Evolutionary conservation across 1,140 invertebrate species (phyloP).

Genomic region (Steinernema feltiae): DNA sequence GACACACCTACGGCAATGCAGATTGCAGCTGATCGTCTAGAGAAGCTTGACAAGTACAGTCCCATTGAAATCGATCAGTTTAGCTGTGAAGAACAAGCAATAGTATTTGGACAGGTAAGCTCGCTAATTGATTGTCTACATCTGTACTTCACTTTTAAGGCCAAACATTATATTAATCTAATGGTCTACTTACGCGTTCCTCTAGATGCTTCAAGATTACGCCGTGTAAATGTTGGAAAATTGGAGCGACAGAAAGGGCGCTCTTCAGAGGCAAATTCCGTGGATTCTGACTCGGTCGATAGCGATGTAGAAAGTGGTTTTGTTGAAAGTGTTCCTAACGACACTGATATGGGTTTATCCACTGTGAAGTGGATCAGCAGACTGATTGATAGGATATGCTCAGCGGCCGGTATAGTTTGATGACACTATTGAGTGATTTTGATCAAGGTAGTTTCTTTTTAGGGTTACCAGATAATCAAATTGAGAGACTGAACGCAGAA

Average conservation of each 20-base stretch:
- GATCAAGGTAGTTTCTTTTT: neutral
- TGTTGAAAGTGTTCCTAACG: constrained; percentile 69
- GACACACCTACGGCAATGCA: constrained; percentile 80
- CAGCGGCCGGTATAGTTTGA: constrained; percentile 41
- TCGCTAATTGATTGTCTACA: too few species aligned
- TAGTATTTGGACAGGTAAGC: constrained; percentile 76
- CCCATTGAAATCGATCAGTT: constrained; percentile 64
- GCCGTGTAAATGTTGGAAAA: constrained; percentile 70
- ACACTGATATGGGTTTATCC: constrained; percentile 65
- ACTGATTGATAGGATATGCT: constrained; percentile 78
- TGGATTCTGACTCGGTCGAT: constrained; percentile 59
- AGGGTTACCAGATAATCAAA: neutral
- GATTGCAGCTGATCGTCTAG: constrained; percentile 89
- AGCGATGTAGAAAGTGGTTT: constrained; percentile 86
- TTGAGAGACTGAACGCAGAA: neutral
- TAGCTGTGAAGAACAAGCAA: constrained; percentile 85
- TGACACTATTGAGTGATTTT: too few species aligned
- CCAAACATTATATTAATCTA: constrained; percentile 90
- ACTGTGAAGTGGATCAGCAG: constrained; percentile 84
- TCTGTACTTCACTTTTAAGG: constrained; percentile 56
- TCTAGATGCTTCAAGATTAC: constrained; percentile 65
- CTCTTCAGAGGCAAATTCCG: constrained; percentile 7
- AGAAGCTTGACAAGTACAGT: constrained; percentile 45
- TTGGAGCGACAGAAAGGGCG: constrained; percentile 17
- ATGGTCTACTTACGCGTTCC: constrained; percentile 92